Percentiles rank a stretch among this genome's conserved stretches.
Evolutionary conservation across 92 coral and sea anemone species (phyloP).

Genomic region (Ricordea florida): DNA sequence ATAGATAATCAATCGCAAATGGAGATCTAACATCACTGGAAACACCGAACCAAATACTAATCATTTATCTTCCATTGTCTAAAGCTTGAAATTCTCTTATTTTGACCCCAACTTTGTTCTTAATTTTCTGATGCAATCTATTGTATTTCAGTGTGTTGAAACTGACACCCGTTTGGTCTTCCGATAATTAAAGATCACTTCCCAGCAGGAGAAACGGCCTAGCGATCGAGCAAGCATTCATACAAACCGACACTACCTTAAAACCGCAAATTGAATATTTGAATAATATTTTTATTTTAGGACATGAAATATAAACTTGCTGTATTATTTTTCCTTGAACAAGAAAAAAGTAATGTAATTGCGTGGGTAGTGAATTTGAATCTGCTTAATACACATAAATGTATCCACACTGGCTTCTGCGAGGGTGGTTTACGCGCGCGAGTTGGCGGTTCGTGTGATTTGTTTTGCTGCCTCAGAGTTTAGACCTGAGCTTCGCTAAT

Average conservation of each 20-base stretch:
- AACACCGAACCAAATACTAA: too few relatives aligned
- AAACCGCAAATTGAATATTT: conserved; percentile 42
- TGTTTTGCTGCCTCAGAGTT: too few relatives aligned
- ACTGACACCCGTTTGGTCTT: neutral
- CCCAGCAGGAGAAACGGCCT: conserved; percentile 13
- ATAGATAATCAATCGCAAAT: too few relatives aligned
- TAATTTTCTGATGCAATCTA: conserved; percentile 1
- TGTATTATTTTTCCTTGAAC: neutral
- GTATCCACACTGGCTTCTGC: too few relatives aligned
- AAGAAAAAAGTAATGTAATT: neutral
- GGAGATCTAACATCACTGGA: too few relatives aligned
- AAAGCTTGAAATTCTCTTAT: too few relatives aligned
- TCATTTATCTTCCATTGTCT: too few relatives aligned
- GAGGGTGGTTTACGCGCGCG: neutral
- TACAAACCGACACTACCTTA: conserved; percentile 8
- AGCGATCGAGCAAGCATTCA: conserved; percentile 20
- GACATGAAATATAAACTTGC: conserved; percentile 31
- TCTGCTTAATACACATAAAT: too few relatives aligned
- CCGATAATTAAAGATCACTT: conserved; percentile 24
- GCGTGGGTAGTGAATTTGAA: neutral
- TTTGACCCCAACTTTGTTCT: too few relatives aligned
- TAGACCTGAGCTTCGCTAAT: neutral
- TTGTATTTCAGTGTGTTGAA: neutral
- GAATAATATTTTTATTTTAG: conserved; percentile 16
- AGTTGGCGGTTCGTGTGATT: too few relatives aligned